Base-by-base conservation (phyloP, 2,888 invertebrate species). In the Lycia hirtaria region DNA sequence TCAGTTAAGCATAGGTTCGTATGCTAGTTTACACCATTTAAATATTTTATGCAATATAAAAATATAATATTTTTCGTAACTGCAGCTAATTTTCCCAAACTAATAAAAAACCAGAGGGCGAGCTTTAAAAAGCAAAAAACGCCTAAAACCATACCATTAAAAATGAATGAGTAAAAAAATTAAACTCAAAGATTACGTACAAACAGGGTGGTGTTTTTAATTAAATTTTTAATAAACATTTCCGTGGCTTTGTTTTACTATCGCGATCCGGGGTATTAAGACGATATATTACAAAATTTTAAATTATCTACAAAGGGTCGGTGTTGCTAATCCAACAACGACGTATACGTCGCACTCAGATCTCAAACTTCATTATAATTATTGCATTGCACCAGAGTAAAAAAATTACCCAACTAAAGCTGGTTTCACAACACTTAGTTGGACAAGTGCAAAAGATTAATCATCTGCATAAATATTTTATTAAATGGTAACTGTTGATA, bases 181-280 rank as follows among this genome's bases (percentile, higher is more conserved):
- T 55, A 49, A 59, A 61, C 33, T 37, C 38, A 47, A 44, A 60
- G 32, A 63, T 57, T 58, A 58, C 54, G 55, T 48, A 52, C 53
- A 58, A 64, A 61, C 61, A 56, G 60, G 38, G 35, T 56, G 38
- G 35, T 56, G 60, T 58, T 65, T 67, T 65, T 67, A 65, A 67
- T 67, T 67, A 67, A 67, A 67, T 62, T 62, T 67, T 67, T 67
- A 67, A 65, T 67, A 67, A 62, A 65, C 62, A 62, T 52, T 59
- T 41, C 51, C 66, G 32, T 15, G 52, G 63, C 62, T 63, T 62
- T 62, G 62, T 62, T 65, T 65, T 63, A 67, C 65, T 67, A 67
- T 63, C 61, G 53, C 58, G 59, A 60, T 56, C 60, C 51, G 40
- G 61, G 59, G 63, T 48, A 67, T 67, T 65, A 67, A 67, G 65